Percentiles rank a stretch among this genome's conserved stretches.
phyloP scores from a whole-genome alignment of 2,888 invertebrate species.

The Acleris laterana region DNA sequence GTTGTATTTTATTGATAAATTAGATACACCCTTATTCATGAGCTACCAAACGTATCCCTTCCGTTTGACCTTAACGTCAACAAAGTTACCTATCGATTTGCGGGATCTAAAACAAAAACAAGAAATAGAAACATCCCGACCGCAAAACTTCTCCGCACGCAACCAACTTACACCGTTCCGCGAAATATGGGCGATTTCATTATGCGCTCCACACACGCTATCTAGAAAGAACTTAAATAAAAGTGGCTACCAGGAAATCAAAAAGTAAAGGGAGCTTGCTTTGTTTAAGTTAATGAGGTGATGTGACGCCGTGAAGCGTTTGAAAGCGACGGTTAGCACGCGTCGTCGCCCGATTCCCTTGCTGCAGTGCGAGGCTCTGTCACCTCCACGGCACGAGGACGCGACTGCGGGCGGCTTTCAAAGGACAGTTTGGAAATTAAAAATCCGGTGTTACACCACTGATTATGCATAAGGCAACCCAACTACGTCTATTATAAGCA shows the following conservation, averaged over 20 bases:
- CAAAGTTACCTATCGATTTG: constrained; percentile 44
- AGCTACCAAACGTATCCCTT: neutral
- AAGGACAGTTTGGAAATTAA: constrained; percentile 13
- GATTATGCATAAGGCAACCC: constrained; percentile 19
- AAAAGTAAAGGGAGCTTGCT: neutral
- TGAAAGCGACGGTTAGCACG: constrained; percentile 1
- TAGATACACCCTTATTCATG: too few species aligned
- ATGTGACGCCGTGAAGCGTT: neutral
- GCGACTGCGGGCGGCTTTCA: constrained; percentile 4
- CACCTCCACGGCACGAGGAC: constrained; percentile 5
- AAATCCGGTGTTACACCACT: constrained; percentile 19
- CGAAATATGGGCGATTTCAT: constrained; percentile 43
- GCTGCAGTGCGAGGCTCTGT: constrained; percentile 8
- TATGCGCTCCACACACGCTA: constrained; percentile 51
- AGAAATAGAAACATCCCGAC: constrained; percentile 45
- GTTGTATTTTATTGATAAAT: neutral
- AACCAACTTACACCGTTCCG: constrained; percentile 50
- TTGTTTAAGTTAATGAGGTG: constrained; percentile 8
- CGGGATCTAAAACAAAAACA: constrained; percentile 37
- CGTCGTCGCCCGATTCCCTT: neutral
- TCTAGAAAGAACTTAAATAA: constrained; percentile 31
- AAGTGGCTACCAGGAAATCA: constrained; percentile 3
- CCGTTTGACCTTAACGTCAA: constrained; percentile 43
- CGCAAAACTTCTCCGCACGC: constrained; percentile 48
- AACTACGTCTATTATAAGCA: constrained; percentile 22